Base-by-base conservation (phyloP, 2,888 invertebrate species). In the Polymixis lichenea region DNA sequence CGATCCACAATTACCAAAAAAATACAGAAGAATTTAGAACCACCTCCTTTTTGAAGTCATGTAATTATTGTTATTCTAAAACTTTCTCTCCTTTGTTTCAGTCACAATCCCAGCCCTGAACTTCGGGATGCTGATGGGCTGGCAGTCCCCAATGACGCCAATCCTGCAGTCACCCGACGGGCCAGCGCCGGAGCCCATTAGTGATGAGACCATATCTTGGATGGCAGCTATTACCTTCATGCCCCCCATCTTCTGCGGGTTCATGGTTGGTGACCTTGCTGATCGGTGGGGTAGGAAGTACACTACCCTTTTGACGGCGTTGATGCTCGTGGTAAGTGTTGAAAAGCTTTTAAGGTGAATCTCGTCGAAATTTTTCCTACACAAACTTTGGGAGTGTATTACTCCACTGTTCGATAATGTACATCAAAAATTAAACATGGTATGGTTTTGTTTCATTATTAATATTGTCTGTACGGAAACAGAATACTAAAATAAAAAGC, bases 111-210 rank as follows among this genome's bases (percentile, higher is more conserved):
- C 97, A 25, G 96, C 97, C 15, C 90, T 97, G 72, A 97, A 96
- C 90, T 96, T 97, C 90, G 97, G 97, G 2, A 97, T 96, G 92
- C 93, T 97, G 78, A 95, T 97, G 90, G 97, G 97, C 2, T 97
- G 97, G 97, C 96, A 97, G 84, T 97, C 97, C 0, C 97, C 97
- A 3, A 97, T 97, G 93, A 95, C 97, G 4, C 96, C 97, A 0
- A 91, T 97, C 51, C 94, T 97, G 19, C 95, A 97, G 87, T 93
- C 95, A 0, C 88, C 90, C 0, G 86, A 91, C n/a, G 96, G 97
- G 0, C 97, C 97, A 0, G 94, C 97, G 0, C 96, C 96, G 0
- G 93, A 94, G 43, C 95, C 96, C 0, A 94, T 97, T 87, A 93
- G 94, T 1, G 95, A 96, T 81, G 95, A 96, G 66, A 95, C 95